A percentile compares a stretch with the other conserved stretches of the same genome.
Evolutionary conservation across 1,140 invertebrate genomes (phyloP).

Genomic region (Bursaphelenchus mucronatus): DNA sequence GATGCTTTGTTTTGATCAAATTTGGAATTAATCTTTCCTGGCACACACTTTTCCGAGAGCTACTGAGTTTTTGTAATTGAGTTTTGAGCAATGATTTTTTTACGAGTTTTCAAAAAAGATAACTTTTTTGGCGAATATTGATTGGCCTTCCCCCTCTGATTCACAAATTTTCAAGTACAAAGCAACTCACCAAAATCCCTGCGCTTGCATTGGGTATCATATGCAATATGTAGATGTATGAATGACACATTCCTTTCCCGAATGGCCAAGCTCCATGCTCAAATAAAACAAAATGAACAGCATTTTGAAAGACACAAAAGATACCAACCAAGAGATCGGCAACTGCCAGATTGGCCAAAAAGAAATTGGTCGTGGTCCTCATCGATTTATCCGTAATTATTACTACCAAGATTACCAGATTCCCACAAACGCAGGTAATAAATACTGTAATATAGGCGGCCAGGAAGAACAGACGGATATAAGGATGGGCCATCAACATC

Average conservation of each 20-base stretch:
- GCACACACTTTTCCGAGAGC: no score
- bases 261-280: constrained; percentile 55
- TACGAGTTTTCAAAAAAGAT: no score
- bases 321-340: constrained; percentile 78
- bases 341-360: constrained; percentile 75
- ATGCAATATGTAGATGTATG: constrained; percentile 52
- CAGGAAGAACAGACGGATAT: constrained; percentile 24
- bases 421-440: constrained; percentile 55
- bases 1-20: no score
- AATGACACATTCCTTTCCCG: constrained; percentile 48
- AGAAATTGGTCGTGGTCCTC: constrained; percentile 77
- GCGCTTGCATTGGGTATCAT: constrained; percentile 54
- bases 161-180: not conserved
- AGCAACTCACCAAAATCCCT: constrained; percentile 46
- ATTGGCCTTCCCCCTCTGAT: no score
- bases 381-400: constrained; percentile 73
- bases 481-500: constrained; percentile 16
- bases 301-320: constrained; percentile 79
- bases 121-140: no score
- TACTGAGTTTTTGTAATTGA: no score
- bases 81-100: no score
- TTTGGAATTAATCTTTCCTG: no score
- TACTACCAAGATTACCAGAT: constrained; percentile 75
- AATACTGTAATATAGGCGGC: constrained; percentile 17
- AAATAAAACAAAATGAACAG: constrained; percentile 61